Percentiles rank a stretch among this genome's conserved stretches.
phyloP scores from a whole-genome alignment of 2,113 vertebrate genomes.

The Regulus satrapa region DNA sequence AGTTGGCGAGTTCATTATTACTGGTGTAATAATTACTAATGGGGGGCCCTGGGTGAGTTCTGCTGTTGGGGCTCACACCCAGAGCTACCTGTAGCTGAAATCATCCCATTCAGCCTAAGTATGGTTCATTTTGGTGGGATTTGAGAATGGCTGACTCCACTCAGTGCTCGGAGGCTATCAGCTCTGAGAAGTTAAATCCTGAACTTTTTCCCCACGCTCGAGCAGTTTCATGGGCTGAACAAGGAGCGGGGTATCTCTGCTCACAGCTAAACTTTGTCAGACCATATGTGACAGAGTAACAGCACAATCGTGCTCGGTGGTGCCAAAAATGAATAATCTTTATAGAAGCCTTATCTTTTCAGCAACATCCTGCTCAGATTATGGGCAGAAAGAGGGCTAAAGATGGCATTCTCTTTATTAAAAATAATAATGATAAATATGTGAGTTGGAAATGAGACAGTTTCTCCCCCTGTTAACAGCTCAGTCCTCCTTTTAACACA shows the following conservation, averaged over 20 bases:
- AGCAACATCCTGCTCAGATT: neutral
- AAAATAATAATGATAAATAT: neutral
- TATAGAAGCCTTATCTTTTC: neutral
- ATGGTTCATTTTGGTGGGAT: neutral
- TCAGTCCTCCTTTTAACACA: neutral
- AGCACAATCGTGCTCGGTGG: neutral
- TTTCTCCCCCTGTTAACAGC: neutral
- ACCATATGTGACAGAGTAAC: neutral
- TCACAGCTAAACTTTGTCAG: neutral
- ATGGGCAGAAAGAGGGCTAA: neutral
- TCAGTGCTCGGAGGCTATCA: neutral
- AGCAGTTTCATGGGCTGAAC: neutral
- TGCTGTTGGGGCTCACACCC: neutral
- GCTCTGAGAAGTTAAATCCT: neutral
- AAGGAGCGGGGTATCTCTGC: neutral
- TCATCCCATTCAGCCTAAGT: neutral
- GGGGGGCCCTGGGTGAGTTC: neutral
- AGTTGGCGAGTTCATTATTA: neutral
- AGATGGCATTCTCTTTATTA: neutral
- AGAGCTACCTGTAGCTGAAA: neutral
- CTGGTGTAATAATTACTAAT: neutral
- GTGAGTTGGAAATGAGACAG: neutral
- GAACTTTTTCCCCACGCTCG: neutral
- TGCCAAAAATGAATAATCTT: neutral
- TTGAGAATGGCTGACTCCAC: neutral